Evolutionary conservation across 2,888 invertebrate species (phyloP), one percentile per base, ranked within the genome.

Genomic region (Oconnorella tubifera): DNA sequence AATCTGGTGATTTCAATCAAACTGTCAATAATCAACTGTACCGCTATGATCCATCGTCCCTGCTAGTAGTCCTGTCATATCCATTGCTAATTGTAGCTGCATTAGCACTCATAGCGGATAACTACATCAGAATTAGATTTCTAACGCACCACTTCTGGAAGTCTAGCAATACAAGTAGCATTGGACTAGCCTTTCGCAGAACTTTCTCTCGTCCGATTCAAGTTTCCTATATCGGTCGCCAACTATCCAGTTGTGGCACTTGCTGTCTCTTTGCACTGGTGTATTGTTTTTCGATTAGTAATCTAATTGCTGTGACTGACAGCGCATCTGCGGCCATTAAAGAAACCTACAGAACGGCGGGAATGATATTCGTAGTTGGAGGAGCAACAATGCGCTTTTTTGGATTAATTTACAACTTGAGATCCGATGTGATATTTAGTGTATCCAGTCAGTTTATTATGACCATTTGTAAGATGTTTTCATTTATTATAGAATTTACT

Each of bases 401-500:
- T 25, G 53, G 23, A 6, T 4, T 51, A 4, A 6, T 51, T 6
- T 51, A 51, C 25, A 25, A 10, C 4, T 6, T 51, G 25, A 19
- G 53, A 19, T 19, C 25, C 25, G 53, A 51, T 4, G 53, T 6
- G 25, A 19, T 51, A 25, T 6, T 51, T 6, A 51, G 25, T 25
- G 40, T 40, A 6, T 40, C 40, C 10, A 25, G 53, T 25, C 10
- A 51, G 25, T 51, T 51, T 27, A 51, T 51, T 6, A 6, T 51
- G 25, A 51, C 53, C 10, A 51, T 51, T 23, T 19, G 10, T 27
- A 51, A 51, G 25, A 6, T 51, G 14, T 51, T 51, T 27, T 51
- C 53, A 6, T 51, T 51, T 51, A 51, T 51, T 19, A 25, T 51
- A 23, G 14, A 51, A 25, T 51, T 51, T 27, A 27, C 53, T 51